These are phyloP conservation scores for Maniola hyperantus DNA, from an alignment of 2,888 invertebrate genomes.

Conservation along the genomic window DNA sequence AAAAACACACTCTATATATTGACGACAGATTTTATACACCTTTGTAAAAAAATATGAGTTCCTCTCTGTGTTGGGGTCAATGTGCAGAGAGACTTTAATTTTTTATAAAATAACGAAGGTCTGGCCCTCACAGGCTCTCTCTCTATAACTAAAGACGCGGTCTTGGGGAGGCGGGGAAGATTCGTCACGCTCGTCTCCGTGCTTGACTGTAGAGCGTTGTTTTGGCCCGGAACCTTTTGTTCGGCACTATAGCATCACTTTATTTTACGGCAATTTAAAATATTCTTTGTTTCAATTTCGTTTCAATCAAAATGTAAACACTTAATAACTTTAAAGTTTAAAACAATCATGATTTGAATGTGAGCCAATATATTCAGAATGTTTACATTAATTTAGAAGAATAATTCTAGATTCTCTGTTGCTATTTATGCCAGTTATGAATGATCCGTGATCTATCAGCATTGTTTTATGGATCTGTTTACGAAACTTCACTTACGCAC, in stretches of 20 bases:
- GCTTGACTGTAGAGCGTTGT: conserved; percentile 40
- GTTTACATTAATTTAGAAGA: neutral
- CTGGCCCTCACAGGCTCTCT: too few species aligned
- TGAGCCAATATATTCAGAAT: neutral
- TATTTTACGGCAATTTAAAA: conserved; percentile 23
- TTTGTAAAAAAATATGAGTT: too few species aligned
- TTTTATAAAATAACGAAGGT: too few species aligned
- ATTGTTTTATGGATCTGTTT: neutral
- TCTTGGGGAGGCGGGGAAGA: conserved; percentile 70
- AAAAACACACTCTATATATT: too few species aligned
- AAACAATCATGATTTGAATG: conserved; percentile 1
- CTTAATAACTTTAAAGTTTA: conserved; percentile 4
- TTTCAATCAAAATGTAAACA: conserved; percentile 5
- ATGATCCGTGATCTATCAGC: neutral
- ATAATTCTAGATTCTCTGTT: neutral
- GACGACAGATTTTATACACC: too few species aligned
- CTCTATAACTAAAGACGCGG: conserved; percentile 64
- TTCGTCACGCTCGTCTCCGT: conserved; percentile 67
- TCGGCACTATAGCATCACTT: conserved; percentile 33
- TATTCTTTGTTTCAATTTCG: conserved; percentile 21
- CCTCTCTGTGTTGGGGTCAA: too few species aligned
- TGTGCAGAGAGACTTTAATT: too few species aligned
- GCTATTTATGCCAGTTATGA: neutral
- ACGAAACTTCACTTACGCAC: neutral
- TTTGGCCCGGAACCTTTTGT: conserved; percentile 45